Conservation (phyloP, 2,113 vertebrate genomes). For the Coturnix japonica region DNA sequence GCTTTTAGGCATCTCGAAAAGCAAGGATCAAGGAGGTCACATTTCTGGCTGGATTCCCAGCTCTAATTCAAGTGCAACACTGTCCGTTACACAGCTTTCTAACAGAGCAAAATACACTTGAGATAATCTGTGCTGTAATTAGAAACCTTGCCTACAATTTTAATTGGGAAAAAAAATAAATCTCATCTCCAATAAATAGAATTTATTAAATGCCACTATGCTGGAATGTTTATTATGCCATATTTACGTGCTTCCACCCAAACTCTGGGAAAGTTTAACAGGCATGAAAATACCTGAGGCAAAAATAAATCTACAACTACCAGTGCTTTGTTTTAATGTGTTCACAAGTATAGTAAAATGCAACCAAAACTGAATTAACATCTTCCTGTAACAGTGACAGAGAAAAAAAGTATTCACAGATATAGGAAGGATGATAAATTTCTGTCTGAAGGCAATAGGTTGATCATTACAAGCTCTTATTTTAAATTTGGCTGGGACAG, state of each 20-base stretch:
- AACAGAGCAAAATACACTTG: background rate
- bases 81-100: slow-evolving; percentile 17
- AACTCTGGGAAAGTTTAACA: background rate
- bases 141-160: slow-evolving; percentile 20
- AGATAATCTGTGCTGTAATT: slow-evolving; percentile 53
- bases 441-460: background rate
- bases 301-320: background rate
- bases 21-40: background rate
- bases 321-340: background rate
- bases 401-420: background rate
- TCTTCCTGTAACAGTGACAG: background rate
- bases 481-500: background rate
- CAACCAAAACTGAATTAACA: background rate
- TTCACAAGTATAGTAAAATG: background rate
- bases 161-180: background rate
- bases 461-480: background rate
- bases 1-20: background rate
- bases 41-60: slow-evolving; percentile 51
- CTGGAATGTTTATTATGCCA: slow-evolving; percentile 4
- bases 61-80: background rate
- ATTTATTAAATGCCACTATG: slow-evolving; percentile 10
- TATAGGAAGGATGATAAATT: background rate
- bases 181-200: background rate
- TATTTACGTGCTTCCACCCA: background rate
- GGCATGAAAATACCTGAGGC: background rate